Base-by-base conservation (phyloP, 2,888 invertebrate genomes). In the Folsomia manolachei region DNA sequence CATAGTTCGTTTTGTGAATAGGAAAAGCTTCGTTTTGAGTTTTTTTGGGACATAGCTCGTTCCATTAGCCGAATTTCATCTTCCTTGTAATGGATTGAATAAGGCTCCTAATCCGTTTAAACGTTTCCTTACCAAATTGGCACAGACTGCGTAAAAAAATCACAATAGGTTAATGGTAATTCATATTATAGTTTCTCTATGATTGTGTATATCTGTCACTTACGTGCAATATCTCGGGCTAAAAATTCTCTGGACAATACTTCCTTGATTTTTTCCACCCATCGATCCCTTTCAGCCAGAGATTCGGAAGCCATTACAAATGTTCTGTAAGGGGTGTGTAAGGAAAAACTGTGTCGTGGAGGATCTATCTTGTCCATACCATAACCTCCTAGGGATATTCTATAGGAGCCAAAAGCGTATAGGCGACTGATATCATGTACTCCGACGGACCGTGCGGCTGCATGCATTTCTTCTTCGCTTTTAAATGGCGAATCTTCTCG, bases 111-210 rank as follows among this genome's bases (percentile, higher is more conserved):
- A 27, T 39, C 75, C 75, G 51, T 75, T 75, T 11, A 56, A 56
- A 14, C 91, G 87, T 83, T 91, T 91, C 75, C 90, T 87, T 67
- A 90, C 89, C 72, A 91, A 86, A 75, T 88, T 87, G 24, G 89
- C 89, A 76, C 90, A 90, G 83, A 89, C 91, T 91, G 87, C 76
- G 88, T 88, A 82, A 65, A 14, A 65, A 9, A 9, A 81, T 79
- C 76, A 73, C 14, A 23, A 23, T 24, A 27, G 21, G 25, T n/a
- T 65, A 27, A 65, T 18, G 2, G 4, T 65, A n/a, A 23, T 21
- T 2, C 14, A 21, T 21, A 67, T 52, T 52, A 23, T 23, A 61
- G 24, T 25, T 62, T 62, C 2, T 61, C n/a, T 23, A 4, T 26
- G 24, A 65, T 39, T 11, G 1, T n/a, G n/a, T n/a, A n/a, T n/a